A percentile compares a stretch with the other conserved stretches of the same genome.
Conservation (phyloP, 2,888 invertebrate species). For the Andricus quercusramuli region DNA sequence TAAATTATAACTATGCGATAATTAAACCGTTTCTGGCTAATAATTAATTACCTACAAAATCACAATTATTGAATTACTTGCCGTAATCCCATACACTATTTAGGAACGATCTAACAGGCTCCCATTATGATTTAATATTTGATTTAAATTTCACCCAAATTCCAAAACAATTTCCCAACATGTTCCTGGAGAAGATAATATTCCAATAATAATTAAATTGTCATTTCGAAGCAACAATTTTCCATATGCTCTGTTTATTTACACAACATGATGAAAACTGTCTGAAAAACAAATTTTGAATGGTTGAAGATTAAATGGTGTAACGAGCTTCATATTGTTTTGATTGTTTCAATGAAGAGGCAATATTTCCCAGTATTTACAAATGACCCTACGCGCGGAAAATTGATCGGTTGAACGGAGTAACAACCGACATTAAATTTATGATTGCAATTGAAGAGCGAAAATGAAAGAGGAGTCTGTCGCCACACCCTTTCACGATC, state of each 20-base stretch:
- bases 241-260: neutral
- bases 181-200: too few species aligned
- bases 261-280: neutral
- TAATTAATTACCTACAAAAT: too few species aligned
- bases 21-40: too few species aligned
- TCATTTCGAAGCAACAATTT: neutral
- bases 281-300: neutral
- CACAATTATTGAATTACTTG: too few species aligned
- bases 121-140: too few species aligned
- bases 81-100: too few species aligned
- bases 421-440: conserved; percentile 18
- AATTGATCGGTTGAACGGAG: conserved; percentile 44
- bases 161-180: too few species aligned
- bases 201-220: neutral
- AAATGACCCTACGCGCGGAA: conserved; percentile 9
- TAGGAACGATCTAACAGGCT: too few species aligned
- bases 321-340: neutral
- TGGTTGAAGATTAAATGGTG: neutral
- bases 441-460: neutral
- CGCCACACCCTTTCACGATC: neutral
- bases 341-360: neutral
- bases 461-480: neutral
- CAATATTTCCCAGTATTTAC: neutral
- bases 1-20: too few species aligned
- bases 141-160: too few species aligned